Evolutionary conservation across 2,797 vertebrate species (phyloP), one percentile per base, ranked within the genome.

Genomic region (Pogonophryne albipinna): DNA sequence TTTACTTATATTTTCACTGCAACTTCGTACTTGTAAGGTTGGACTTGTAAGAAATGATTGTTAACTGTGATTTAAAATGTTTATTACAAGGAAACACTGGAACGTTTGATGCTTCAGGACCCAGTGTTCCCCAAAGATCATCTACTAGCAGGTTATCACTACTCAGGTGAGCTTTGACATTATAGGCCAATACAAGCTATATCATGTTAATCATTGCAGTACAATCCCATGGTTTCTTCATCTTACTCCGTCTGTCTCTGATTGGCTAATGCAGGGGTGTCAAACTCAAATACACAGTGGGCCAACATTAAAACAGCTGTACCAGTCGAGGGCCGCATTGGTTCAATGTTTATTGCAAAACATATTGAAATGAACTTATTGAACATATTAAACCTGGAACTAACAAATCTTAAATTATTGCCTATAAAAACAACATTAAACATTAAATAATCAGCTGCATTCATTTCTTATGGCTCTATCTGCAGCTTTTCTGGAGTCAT

Each of bases 61-160:
- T 60, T 78, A 45, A 23, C 5, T 41, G 3, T 31, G 12, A 64
- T 73, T 8, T 41, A 16, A 63, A 6, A 0, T 61, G n/a, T 44
- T 78, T 3, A 41, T 68, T 73, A 84, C 10, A 44, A 94, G 93
- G 91, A 85, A 78, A 91, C 83, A 1, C 74, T 94, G 78, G 80
- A 53, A 46, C 87, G 80, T 79, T 60, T 94, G 89, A 87, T 94
- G 90, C 86, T 89, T 47, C 90, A 93, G 76, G 85, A 91, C 16
- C 81, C 83, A 10, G 6, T 92, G 66, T 91, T 92, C 67, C 87
- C 87, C 50, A 74, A 77, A 85, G 88, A 76, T 15, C 93, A 94
- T 67, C 83, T 70, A 19, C 83, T 94, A 81, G 52, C 83, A 59
- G 68, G 71, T 71, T 94, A 93, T 87, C 93, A 94, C 91, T 94